Evolutionary conservation across 2,113 vertebrate genomes (phyloP).

Genomic region (Meriones unguiculatus): DNA sequence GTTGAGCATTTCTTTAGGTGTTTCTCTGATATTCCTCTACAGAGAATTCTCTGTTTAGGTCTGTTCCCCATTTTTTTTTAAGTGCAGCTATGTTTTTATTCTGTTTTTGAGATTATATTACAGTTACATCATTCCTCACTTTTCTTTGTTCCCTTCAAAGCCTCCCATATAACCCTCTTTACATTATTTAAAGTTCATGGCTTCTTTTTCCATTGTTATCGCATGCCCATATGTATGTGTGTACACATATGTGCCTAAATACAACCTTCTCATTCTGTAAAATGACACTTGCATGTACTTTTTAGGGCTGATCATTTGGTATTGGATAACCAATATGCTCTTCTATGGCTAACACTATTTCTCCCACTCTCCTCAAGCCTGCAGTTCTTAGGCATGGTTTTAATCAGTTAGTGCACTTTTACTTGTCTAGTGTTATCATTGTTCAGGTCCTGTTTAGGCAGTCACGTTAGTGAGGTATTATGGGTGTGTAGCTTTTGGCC

Average conservation of each 20-base stretch:
- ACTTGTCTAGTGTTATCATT: background rate
- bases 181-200: background rate
- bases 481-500: background rate
- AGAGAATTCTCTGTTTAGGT: no score
- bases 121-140: background rate
- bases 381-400: background rate
- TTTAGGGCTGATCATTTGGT: background rate
- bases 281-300: background rate
- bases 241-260: no score
- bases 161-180: background rate
- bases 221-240: background rate
- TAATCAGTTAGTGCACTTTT: background rate
- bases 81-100: background rate
- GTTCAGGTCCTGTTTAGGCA: background rate
- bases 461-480: background rate
- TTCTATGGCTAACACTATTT: background rate
- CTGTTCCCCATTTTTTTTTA: no score
- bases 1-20: no score
- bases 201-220: background rate
- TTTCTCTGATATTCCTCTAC: no score
- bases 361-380: background rate
- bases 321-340: background rate
- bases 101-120: background rate
- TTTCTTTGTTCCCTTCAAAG: background rate
- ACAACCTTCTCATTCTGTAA: background rate